phyloP scores from a whole-genome alignment of 2,888 invertebrate species.

The Pomacea canaliculata region DNA sequence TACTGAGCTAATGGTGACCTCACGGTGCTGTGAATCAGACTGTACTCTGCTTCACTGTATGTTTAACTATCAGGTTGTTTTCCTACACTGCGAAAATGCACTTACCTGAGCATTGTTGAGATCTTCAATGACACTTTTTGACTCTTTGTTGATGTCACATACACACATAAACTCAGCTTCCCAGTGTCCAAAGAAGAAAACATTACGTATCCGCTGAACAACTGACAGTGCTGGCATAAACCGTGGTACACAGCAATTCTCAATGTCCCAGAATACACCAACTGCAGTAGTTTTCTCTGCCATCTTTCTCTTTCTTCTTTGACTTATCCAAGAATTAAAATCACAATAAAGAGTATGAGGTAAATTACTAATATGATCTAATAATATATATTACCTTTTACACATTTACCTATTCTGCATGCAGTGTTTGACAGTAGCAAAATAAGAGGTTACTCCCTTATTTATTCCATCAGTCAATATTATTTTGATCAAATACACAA shows the following conservation, averaged over 20 bases:
- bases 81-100: too few species aligned
- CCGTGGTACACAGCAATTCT: conserved; percentile 88
- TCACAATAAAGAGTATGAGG: background rate
- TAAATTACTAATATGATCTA: too few species aligned
- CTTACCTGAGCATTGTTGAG: conserved; percentile 71
- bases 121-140: conserved; percentile 81
- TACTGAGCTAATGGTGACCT: too few species aligned
- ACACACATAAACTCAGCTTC: conserved; percentile 92
- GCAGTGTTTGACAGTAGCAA: too few species aligned
- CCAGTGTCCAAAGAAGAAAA: conserved; percentile 81
- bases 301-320: background rate
- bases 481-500: too few species aligned
- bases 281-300: conserved; percentile 68
- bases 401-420: too few species aligned
- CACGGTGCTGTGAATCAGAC: too few species aligned
- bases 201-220: conserved; percentile 80
- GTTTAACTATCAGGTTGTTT: too few species aligned
- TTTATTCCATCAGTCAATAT: too few species aligned
- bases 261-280: conserved; percentile 94
- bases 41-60: too few species aligned
- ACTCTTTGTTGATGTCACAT: conserved; percentile 88
- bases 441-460: too few species aligned
- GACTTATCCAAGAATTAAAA: conserved; percentile 21
- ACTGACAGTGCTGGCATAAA: conserved; percentile 84
- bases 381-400: too few species aligned